Evolutionary conservation across 2,888 invertebrate species (phyloP), one percentile per base, ranked within the genome.

Genomic region (Netelia fuscicornis): DNA sequence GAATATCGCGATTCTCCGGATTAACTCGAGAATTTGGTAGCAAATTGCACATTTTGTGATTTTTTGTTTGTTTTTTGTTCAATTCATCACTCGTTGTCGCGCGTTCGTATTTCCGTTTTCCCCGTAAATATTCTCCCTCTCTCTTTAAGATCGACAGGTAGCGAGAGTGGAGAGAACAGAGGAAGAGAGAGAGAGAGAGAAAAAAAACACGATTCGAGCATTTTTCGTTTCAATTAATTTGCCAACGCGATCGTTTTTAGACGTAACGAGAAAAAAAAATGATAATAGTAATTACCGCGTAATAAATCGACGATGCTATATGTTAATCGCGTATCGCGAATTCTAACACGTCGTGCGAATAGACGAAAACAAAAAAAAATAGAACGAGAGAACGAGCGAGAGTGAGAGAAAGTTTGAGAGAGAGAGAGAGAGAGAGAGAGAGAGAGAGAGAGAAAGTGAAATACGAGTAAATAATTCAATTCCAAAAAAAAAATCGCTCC

Each of bases 401-500:
- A n/a, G 6, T n/a, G 20, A 62, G 6, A 23, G n/a, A n/a, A 10
- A 13, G 17, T 70, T 5, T 11, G 37, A 58, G 10, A 37, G 48
- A 54, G 25, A 9, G 60, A 52, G 13, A 62, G 58, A 37, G 11
- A 60, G 25, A 37, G 52, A 52, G 74, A 67, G 56, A 77, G 48
- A 68, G 56, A 70, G 42, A 52, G 30, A 62, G 25, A 37, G 56
- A 64, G 62, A 30, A 44, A 17, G 17, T 17, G 70, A 56, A 25
- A 72, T 80, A 30, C 11, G 74, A 77, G 52, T 74, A 80, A 65
- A 84, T 81, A 78, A 84, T 84, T 84, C 70, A 78, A 81, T 81
- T 78, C 74, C 30, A 60, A 17, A 17, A 17, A 17, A 68, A 81
- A 70, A 68, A 81, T 54, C 56, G 64, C 68, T 74, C 81, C 77